Evolutionary conservation across 2,888 invertebrate genomes (phyloP).

Genomic region (Hymenopus coronatus): DNA sequence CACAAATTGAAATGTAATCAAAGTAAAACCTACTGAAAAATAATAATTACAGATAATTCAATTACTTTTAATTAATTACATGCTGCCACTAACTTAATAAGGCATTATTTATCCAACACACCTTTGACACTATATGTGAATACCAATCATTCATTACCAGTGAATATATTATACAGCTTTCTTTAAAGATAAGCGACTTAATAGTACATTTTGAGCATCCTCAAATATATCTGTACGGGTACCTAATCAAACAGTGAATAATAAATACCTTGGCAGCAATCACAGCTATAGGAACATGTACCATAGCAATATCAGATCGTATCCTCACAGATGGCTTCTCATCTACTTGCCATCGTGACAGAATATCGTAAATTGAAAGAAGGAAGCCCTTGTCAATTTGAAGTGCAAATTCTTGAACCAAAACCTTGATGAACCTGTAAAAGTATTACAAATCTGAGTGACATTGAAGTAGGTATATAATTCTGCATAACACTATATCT

Average conservation of each 20-base stretch:
- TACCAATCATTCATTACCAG: too few relatives aligned
- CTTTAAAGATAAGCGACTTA: neutral
- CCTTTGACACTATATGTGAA: too few relatives aligned
- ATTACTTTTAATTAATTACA: too few relatives aligned
- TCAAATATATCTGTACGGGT: neutral
- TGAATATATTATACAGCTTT: neutral
- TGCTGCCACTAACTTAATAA: too few relatives aligned
- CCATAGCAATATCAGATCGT: conserved; percentile 55
- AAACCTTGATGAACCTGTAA: conserved; percentile 56
- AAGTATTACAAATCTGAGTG: neutral
- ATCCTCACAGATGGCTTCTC: conserved; percentile 58
- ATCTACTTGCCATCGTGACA: conserved; percentile 58
- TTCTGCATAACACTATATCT: too few relatives aligned
- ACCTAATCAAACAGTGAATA: neutral
- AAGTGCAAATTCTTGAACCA: conserved; percentile 65
- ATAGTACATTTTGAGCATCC: neutral
- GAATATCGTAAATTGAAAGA: conserved; percentile 59
- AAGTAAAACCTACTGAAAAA: too few relatives aligned
- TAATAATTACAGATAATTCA: too few relatives aligned
- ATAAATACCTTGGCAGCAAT: conserved; percentile 46
- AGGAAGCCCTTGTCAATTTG: conserved; percentile 68
- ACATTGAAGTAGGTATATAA: too few relatives aligned
- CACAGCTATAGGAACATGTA: conserved; percentile 58
- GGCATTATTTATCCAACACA: too few relatives aligned
- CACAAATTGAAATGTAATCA: too few relatives aligned